Percentiles rank a stretch among this genome's conserved stretches.
Conservation (phyloP, 2,888 invertebrate species). For the Willowsia nigromaculata region DNA sequence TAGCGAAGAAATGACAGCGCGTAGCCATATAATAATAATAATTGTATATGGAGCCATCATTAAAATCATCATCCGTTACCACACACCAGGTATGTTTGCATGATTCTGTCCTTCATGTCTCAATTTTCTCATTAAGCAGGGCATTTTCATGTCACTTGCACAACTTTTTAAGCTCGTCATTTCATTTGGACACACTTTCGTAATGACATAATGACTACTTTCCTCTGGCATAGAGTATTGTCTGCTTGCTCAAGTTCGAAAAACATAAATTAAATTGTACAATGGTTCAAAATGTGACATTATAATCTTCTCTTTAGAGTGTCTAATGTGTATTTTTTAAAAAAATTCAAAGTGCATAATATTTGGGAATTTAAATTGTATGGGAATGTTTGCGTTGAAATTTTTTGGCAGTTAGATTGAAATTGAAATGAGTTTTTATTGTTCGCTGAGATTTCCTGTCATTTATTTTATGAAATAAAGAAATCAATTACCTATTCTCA, state of each 20-base stretch:
- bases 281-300: background rate
- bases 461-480: conserved; percentile 57
- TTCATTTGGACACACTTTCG: conserved; percentile 53
- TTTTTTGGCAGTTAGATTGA: background rate
- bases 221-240: background rate
- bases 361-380: conserved; percentile 6
- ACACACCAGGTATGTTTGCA: conserved; percentile 44
- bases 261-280: background rate
- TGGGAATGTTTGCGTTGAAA: background rate
- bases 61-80: conserved; percentile 55
- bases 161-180: conserved; percentile 31
- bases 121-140: conserved; percentile 51
- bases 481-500: background rate
- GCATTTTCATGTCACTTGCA: conserved; percentile 63
- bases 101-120: conserved; percentile 45
- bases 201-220: conserved; percentile 47
- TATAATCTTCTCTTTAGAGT: background rate
- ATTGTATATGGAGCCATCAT: conserved; percentile 47
- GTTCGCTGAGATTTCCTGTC: conserved; percentile 49
- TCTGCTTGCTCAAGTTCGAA: background rate
- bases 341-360: background rate
- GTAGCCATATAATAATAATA: conserved; percentile 47
- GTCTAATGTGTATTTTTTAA: background rate
- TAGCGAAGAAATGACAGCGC: background rate
- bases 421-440: conserved; percentile 58